A percentile compares a stretch with the other conserved stretches of the same genome.
phyloP scores from a whole-genome alignment of 2,113 vertebrate genomes.

The Leptocoma aspasia region DNA sequence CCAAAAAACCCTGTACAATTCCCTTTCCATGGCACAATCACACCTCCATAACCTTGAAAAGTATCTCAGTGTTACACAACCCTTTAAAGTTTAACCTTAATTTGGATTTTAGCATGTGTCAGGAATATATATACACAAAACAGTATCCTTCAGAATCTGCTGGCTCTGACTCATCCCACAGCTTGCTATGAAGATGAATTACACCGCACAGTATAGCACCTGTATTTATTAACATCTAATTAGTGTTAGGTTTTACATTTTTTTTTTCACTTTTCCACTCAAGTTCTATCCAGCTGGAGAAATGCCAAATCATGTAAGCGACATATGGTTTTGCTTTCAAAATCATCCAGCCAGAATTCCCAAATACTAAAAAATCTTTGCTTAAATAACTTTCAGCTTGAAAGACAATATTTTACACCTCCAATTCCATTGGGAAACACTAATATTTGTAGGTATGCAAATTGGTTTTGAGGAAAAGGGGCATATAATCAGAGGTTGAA shows the following conservation, averaged over 20 bases:
- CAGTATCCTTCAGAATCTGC: neutral
- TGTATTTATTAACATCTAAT: conserved; percentile 70
- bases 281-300: conserved; percentile 57
- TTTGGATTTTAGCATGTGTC: neutral
- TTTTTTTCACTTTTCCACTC: conserved; percentile 7
- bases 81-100: neutral
- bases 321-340: conserved; percentile 70
- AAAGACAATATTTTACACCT: conserved; percentile 66
- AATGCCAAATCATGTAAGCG: conserved; percentile 61
- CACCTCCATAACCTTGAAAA: neutral
- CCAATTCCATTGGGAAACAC: conserved; percentile 38
- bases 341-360: conserved; percentile 58
- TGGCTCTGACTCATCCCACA: neutral
- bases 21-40: neutral
- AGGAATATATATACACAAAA: neutral
- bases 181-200: conserved; percentile 16
- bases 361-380: conserved; percentile 57
- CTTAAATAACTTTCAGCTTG: conserved; percentile 60
- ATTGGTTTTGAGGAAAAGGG: neutral
- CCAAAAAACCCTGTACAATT: neutral
- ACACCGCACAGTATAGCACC: conserved; percentile 37
- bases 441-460: conserved; percentile 39
- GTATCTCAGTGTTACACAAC: neutral
- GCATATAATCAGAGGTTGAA: conserved; percentile 41
- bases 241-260: neutral